Base-by-base conservation (phyloP, 37 sponge, comb jelly and placozoan species). In the Petrosia ficiformis region DNA sequence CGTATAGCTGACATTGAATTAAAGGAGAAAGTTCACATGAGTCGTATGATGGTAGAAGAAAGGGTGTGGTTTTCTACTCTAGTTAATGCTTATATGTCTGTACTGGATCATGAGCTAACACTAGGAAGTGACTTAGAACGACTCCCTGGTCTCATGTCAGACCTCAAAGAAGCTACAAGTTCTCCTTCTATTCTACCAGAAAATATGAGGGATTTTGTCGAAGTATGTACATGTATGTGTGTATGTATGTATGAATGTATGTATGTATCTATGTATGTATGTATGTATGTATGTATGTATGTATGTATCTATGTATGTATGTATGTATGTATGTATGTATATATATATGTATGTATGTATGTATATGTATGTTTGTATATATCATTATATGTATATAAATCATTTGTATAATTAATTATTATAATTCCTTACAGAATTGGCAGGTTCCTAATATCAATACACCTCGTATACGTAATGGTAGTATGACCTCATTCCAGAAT, bases 61-160 rank as follows among this genome's bases (percentile, higher is more conserved):
- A 70, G 90, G 28, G 1, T 67, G 11, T 84, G 86, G 90, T 84
- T 69, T 61, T 75, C 86, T 67, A 76, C 67, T 14, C 80, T 90
- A 30, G 65, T 65, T 30, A 74, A 68, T 59, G 86, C 80, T 60
- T 85, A 69, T 54, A 71, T 57, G 6, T 52, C 60, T 16, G 67
- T 80, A 33, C 42, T 90, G 90, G 82, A 82, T 22, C 57, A 77
- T 4, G 79, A 82, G 43, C 35, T 73, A 31, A 65, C 65, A 19
- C 68, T 90, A 73, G 40, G 71, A 35, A 66, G 59, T 26, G 87
- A 85, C 42, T 41, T 93, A 70, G 85, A 82, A 3, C 60, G 83
- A 21, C 57, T 93, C 35, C 75, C 77, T 40, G 69, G 11, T 0
- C 64, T 86, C 4, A 22, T 77, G 44, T 48, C 72, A 26, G 86